Evolutionary conservation across 2,797 vertebrate genomes (phyloP).

Genomic region (Halcyon badia): DNA sequence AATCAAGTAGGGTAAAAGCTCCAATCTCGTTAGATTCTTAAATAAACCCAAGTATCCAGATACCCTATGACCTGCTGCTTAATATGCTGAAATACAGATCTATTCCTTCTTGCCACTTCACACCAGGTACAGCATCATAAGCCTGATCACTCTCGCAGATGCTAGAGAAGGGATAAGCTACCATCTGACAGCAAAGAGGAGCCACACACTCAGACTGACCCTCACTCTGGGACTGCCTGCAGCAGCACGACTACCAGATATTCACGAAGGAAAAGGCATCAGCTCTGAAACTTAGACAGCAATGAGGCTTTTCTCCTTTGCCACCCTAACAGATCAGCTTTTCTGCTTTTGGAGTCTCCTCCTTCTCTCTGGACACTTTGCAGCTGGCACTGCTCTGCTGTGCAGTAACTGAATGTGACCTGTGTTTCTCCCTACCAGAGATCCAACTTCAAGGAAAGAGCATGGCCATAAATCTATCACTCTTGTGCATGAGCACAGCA

Average conservation of each 20-base stretch:
- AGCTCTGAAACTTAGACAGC: neutral
- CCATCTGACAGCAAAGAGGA: neutral
- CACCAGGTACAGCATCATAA: neutral
- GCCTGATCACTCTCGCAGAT: neutral
- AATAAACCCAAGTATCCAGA: neutral
- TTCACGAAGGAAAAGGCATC: too few relatives aligned
- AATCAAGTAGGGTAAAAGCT: neutral
- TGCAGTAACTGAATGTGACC: neutral
- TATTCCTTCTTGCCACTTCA: neutral
- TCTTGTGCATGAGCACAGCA: neutral
- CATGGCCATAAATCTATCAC: neutral
- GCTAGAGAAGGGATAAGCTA: neutral
- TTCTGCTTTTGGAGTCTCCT: neutral
- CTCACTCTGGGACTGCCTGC: neutral
- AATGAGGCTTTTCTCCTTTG: neutral
- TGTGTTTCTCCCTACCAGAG: neutral
- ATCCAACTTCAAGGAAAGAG: neutral
- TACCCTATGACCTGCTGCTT: accelerated
- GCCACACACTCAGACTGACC: accelerated
- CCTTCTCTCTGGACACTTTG: neutral
- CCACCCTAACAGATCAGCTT: neutral
- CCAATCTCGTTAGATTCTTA: neutral
- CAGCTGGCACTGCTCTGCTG: neutral
- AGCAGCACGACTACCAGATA: neutral
- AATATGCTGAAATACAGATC: neutral